phyloP scores from a whole-genome alignment of 2,797 vertebrate genomes.

The Diplodus puntazzo region DNA sequence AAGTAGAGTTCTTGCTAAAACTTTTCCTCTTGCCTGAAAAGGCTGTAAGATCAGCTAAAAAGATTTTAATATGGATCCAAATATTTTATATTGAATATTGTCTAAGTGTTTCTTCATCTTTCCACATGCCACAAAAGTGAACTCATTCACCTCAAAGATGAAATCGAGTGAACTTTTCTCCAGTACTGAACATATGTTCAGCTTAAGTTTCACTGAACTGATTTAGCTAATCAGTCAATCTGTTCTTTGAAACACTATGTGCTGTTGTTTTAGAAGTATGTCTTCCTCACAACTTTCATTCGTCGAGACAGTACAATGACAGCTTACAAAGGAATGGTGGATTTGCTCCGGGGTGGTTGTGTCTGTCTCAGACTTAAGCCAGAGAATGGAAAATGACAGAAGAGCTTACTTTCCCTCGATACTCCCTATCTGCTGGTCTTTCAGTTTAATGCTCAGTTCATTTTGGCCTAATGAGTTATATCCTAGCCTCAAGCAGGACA shows the following conservation, averaged over 20 bases:
- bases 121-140: too few relatives aligned
- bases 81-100: conserved; percentile 16
- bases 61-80: conserved; percentile 27
- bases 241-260: conserved; percentile 37
- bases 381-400: conserved; percentile 54
- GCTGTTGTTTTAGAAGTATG: conserved; percentile 8
- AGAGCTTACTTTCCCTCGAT: conserved; percentile 51
- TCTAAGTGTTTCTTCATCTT: conserved; percentile 20
- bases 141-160: neutral
- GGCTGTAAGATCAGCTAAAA: conserved; percentile 26
- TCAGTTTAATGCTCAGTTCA: conserved; percentile 58
- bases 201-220: conserved; percentile 30
- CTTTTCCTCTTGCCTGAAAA: conserved; percentile 29
- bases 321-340: conserved; percentile 51
- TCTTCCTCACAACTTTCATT: conserved; percentile 40
- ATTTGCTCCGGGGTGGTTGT: conserved; percentile 59
- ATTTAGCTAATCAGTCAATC: conserved; percentile 49
- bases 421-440: conserved; percentile 60
- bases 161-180: conserved; percentile 15
- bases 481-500: conserved; percentile 58
- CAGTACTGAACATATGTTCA: conserved; percentile 35
- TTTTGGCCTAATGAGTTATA: conserved; percentile 72
- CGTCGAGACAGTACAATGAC: conserved; percentile 28
- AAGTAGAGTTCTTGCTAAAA: conserved; percentile 28
- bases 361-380: conserved; percentile 67